Base-by-base conservation (phyloP, 2,113 vertebrate genomes). In the Mobula hypostoma region DNA sequence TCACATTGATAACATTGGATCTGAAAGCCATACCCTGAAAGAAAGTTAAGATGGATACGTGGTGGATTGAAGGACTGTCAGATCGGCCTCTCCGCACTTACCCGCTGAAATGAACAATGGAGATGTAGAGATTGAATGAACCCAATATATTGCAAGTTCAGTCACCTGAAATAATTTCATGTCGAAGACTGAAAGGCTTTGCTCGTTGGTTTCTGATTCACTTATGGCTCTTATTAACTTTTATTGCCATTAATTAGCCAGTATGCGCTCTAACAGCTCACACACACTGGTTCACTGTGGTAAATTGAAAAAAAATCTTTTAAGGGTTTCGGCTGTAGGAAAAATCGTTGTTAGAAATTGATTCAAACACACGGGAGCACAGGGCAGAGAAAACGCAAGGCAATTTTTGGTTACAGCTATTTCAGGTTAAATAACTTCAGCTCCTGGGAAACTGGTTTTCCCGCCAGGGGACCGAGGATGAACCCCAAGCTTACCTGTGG, bases 1-100 rank as follows among this genome's bases (percentile, higher is more conserved):
- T 99, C 98, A 70, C 99, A 99, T 96, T 99, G 99, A 96, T 98
- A 99, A 95, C 99, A 99, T 96, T 99, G 99, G 96, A 99, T 99
- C 96, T 99, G 99, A 95, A 99, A 97, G 94, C 97, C 96, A 79
- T 95, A 95, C 72, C 98, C 98, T 97, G 95, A 32, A 66, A 80
- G 1, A 92, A 94, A 85, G 94, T 79, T 79, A 70, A 63, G 63
- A 82, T 66, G 6, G 32, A 79, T 58, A 70, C 36, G 94, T 48
- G 5, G 94, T 74, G 66, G 70, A 72, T 93, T 74, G 24, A 93
- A 48, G 36, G 91, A 93, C 70, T 74, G 91, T 56, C 68, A 29
- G 24, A 24, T 48, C 70, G 11, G 70, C 15, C 70, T 93, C 19
- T 56, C 40, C 29, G 32, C 91, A 93, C 17, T 74, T 56, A 0